Evolutionary conservation across 2,888 invertebrate genomes (phyloP).

Genomic region (Epinotia nisella): DNA sequence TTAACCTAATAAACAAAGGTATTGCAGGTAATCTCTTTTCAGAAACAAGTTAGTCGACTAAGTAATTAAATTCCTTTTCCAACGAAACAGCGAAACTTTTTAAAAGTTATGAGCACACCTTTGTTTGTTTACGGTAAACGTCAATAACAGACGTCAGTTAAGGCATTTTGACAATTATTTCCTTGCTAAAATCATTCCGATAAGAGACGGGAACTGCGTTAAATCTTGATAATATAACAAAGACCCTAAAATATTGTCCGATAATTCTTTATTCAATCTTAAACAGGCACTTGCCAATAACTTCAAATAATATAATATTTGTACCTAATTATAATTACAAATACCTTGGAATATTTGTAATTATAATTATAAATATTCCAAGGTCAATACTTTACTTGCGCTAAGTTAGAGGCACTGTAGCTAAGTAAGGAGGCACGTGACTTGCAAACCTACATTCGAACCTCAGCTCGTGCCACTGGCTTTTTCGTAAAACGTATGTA

Average conservation of each 20-base stretch:
- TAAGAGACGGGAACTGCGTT: background rate
- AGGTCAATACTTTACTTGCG: no score
- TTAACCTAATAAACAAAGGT: background rate
- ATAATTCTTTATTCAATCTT: no score
- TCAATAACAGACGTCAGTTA: background rate
- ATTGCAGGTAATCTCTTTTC: background rate
- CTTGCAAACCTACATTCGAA: no score
- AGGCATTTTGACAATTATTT: background rate
- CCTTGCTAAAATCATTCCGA: background rate
- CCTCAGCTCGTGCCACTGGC: no score
- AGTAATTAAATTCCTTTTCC: conserved; percentile 9
- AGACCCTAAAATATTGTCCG: background rate
- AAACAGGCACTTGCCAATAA: no score
- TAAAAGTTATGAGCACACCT: background rate
- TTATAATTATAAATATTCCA: no score
- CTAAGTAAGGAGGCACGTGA: no score
- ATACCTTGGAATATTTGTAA: no score
- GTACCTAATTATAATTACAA: no score
- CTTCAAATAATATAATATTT: no score
- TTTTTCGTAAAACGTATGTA: no score
- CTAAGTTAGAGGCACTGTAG: no score
- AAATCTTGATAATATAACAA: background rate
- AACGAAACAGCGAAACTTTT: background rate
- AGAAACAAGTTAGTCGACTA: background rate
- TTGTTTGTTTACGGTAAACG: background rate